These are phyloP conservation scores for Corydoras sp. DNA, from an alignment of 2,113 vertebrate species.

Conservation along the genomic window DNA sequence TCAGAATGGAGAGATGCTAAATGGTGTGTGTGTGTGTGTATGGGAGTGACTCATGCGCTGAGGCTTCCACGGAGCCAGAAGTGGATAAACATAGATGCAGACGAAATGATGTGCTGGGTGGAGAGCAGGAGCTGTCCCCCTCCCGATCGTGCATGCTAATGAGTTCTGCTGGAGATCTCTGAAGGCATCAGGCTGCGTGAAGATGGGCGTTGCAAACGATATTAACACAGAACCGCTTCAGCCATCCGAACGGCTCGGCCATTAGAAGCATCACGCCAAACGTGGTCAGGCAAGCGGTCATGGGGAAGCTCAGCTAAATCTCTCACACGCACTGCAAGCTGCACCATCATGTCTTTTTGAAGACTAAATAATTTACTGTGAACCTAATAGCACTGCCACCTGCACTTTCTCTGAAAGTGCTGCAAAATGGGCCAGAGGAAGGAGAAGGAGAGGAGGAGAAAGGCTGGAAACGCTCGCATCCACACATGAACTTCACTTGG, in stretches of 20 bases:
- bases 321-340: conserved; percentile 3
- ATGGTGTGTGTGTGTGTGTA: neutral
- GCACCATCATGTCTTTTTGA: neutral
- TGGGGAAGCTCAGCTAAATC: neutral
- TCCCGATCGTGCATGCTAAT: conserved; percentile 22
- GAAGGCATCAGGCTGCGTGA: conserved; percentile 1
- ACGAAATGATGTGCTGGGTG: neutral
- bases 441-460: neutral
- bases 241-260: neutral
- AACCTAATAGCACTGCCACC: conserved; percentile 30
- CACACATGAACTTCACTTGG: neutral
- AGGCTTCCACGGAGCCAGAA: conserved; percentile 13
- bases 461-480: neutral
- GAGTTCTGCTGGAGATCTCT: conserved; percentile 8
- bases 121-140: neutral
- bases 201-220: neutral
- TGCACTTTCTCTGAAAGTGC: conserved; percentile 9
- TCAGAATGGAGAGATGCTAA: neutral
- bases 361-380: conserved; percentile 46
- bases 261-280: neutral
- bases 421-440: conserved; percentile 3
- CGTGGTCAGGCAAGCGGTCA: neutral
- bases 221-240: neutral
- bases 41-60: neutral
- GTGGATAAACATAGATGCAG: neutral